These are phyloP conservation scores for Ischnus inquisitorius DNA, from an alignment of 2,888 invertebrate species.

Conservation along the genomic window DNA sequence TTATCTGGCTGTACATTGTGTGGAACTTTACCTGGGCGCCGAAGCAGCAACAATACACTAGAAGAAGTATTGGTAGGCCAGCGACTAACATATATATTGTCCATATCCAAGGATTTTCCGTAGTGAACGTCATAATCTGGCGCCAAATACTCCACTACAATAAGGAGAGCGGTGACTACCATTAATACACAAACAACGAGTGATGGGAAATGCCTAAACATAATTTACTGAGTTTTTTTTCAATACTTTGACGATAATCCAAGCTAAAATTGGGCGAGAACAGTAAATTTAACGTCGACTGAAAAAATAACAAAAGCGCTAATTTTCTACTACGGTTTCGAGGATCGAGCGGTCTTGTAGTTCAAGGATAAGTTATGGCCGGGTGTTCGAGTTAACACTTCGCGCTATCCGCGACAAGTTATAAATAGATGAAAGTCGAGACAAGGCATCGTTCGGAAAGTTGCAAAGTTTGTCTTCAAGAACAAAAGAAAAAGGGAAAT, in stretches of 20 bases:
- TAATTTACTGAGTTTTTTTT: conserved; percentile 11
- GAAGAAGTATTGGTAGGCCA: conserved; percentile 92
- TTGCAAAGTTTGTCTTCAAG: no score
- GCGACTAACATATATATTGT: conserved; percentile 92
- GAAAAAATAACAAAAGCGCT: background rate
- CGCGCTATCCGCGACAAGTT: no score
- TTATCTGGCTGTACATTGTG: conserved; percentile 20
- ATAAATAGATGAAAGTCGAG: no score
- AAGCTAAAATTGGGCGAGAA: background rate
- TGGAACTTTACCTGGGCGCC: conserved; percentile 86
- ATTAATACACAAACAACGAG: conserved; percentile 34
- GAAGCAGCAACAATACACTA: conserved; percentile 94
- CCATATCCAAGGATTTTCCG: conserved; percentile 96
- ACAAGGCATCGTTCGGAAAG: no score
- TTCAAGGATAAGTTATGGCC: no score
- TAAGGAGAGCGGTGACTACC: conserved; percentile 73
- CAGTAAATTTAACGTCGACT: background rate
- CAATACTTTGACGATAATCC: background rate
- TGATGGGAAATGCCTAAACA: background rate
- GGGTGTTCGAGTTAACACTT: no score
- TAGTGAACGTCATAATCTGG: conserved; percentile 91
- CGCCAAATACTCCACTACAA: conserved; percentile 92
- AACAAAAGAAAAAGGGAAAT: no score
- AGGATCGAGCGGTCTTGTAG: background rate
- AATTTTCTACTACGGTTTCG: background rate